Percentiles rank a stretch among this genome's conserved stretches.
These are phyloP conservation scores for Drosophila bocqueti DNA, from an alignment of 1,140 invertebrate species.

Conservation along the genomic window DNA sequence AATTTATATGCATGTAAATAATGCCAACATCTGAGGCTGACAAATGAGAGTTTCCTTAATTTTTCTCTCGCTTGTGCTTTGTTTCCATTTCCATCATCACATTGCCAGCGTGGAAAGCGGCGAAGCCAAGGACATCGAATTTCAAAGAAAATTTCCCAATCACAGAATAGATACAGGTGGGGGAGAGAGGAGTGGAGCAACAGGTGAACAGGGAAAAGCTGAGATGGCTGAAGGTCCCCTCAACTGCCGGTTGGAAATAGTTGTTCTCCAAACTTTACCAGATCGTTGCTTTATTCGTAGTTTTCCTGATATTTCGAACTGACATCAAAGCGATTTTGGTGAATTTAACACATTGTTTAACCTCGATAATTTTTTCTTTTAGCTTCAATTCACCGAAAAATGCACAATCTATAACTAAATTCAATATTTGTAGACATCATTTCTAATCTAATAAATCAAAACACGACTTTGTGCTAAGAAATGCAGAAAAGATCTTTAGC, in stretches of 20 bases:
- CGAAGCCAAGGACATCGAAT: conserved; percentile 41
- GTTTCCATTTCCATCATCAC: conserved; percentile 1
- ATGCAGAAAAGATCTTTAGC: no score
- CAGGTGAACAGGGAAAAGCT: conserved; percentile 10
- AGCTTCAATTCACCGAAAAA: no score
- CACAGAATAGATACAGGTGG: not conserved
- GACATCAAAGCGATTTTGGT: not conserved
- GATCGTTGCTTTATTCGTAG: not conserved
- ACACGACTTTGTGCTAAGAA: not conserved
- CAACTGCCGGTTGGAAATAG: not conserved
- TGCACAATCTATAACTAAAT: not conserved
- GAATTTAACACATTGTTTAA: not conserved
- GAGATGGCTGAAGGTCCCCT: not conserved
- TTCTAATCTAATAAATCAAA: not conserved
- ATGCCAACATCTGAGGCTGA: conserved; percentile 32
- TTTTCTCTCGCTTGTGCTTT: conserved; percentile 13
- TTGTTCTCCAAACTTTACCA: not conserved
- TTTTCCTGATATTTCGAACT: not conserved
- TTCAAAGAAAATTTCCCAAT: conserved; percentile 39
- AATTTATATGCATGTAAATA: conserved; percentile 28
- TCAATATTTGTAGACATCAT: not conserved
- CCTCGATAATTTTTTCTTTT: not conserved
- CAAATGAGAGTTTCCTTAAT: conserved; percentile 24
- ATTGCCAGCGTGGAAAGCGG: conserved; percentile 2
- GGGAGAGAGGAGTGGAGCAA: not conserved